These are phyloP conservation scores for Caenorhabditis macrosperma DNA, from an alignment of 2,888 invertebrate genomes.

Conservation along the genomic window DNA sequence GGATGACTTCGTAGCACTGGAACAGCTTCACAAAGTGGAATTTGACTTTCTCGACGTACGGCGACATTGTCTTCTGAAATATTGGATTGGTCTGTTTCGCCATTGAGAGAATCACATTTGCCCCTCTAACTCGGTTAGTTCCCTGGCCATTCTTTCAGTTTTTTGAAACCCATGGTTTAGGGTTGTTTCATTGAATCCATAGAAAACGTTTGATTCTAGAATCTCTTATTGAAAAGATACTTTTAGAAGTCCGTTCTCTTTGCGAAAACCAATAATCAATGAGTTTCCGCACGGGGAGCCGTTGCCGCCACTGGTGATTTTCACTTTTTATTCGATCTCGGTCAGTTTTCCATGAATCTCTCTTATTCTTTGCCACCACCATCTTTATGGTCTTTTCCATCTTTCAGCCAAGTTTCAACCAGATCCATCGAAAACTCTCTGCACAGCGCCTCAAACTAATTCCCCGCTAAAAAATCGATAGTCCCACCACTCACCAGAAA, in stretches of 20 bases:
- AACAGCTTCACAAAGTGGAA: slow-evolving; percentile 18
- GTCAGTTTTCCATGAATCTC: too few relatives aligned
- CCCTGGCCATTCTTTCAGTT: neutral
- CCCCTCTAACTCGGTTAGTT: neutral
- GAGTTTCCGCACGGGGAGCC: too few relatives aligned
- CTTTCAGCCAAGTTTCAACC: neutral
- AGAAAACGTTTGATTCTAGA: too few relatives aligned
- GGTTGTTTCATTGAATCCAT: neutral
- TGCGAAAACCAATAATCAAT: too few relatives aligned
- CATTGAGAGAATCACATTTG: neutral
- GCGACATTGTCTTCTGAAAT: slow-evolving; percentile 14
- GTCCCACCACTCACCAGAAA: slow-evolving; percentile 18
- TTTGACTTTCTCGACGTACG: slow-evolving; percentile 4
- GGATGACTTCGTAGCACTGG: slow-evolving; percentile 9
- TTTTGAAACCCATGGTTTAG: neutral
- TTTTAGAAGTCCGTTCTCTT: too few relatives aligned
- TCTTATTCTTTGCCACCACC: neutral
- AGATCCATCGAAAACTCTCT: neutral
- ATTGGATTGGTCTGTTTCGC: neutral
- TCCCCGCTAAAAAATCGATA: neutral
- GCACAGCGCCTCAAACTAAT: neutral
- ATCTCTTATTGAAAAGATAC: too few relatives aligned
- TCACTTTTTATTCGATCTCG: neutral
- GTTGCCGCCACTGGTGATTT: neutral
- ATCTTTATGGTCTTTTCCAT: neutral